Evolutionary conservation across 2,797 vertebrate species (phyloP), one percentile per base, ranked within the genome.

Genomic region (Pseudochirops cupreus): DNA sequence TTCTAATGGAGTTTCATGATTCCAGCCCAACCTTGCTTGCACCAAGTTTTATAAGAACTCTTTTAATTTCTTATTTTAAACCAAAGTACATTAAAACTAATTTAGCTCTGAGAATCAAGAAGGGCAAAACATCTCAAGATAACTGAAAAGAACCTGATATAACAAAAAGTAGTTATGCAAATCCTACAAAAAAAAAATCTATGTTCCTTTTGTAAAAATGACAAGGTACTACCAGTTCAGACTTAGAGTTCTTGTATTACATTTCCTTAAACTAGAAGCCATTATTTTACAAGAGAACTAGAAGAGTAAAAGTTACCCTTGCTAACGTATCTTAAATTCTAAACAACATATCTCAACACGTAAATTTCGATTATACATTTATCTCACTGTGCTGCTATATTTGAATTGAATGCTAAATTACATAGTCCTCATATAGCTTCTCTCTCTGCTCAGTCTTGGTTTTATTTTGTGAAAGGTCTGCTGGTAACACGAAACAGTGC

Each of bases 401-500:
- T 94, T 96, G 93, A 98, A 93, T 94, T 94, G 96, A 95, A 33
- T 95, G 97, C 91, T 97, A 94, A 82, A 98, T 98, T 94, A 95
- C 67, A 98, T 92, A 54, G 94, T 97, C 95, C 91, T 87, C 95
- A 96, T 94, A 92, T 91, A 92, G 93, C 93, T 98, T 96, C 96
- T 93, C 96, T 96, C 94, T 96, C 98, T 98, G 97, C 94, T 91
- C 96, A 97, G 96, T 96, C 97, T 97, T 95, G 96, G 97, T 98
- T 98, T 97, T 96, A 96, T 95, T 97, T 98, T 97, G 59, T 96
- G 97, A 97, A 97, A 97, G 0, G 14, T 90, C 93, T 98, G 97
- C 97, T 98, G 97, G 98, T 98, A 99, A 98, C 98, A 96, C 74
- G 96, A 98, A 96, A 96, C 97, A 97, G 96, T 98, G 98, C 96